phyloP scores from a whole-genome alignment of 1,140 invertebrate species.

The Drosophila setifemur region DNA sequence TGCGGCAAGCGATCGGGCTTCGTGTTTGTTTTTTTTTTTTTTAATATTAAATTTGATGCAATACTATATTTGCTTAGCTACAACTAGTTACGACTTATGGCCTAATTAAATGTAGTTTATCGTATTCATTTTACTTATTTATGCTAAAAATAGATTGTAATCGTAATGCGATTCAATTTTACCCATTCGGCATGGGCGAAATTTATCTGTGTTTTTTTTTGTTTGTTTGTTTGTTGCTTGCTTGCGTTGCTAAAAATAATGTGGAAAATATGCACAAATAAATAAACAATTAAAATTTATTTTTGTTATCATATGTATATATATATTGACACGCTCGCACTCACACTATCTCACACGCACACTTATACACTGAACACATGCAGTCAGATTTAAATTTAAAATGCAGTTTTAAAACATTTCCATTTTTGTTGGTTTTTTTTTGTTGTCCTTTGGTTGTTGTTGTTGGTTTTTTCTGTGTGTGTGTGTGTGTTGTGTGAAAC shows the following conservation, averaged over 20 bases:
- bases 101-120: constrained; percentile 54
- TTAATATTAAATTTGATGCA: constrained; percentile 36
- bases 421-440: constrained; percentile 27
- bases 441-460: constrained; percentile 33
- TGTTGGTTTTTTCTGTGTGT: constrained; percentile 28
- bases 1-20: constrained; percentile 31
- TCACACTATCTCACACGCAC: constrained; percentile 10
- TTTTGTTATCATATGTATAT: constrained; percentile 40
- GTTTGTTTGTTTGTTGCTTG: constrained; percentile 2
- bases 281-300: constrained; percentile 74
- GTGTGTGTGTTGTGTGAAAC: constrained; percentile 61
- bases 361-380: constrained; percentile 59
- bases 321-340: constrained; percentile 22
- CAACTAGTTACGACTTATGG: constrained; percentile 65
- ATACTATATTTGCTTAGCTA: constrained; percentile 51
- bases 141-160: constrained; percentile 62
- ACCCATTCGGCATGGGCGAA: constrained; percentile 13
- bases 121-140: constrained; percentile 53
- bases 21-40: constrained; percentile 26
- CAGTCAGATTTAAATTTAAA: constrained; percentile 75
- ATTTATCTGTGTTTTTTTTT: constrained; percentile 11
- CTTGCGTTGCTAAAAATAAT: constrained; percentile 60
- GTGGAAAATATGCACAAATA: constrained; percentile 72
- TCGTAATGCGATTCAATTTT: constrained; percentile 43
- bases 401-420: constrained; percentile 77